A percentile compares a stretch with the other conserved stretches of the same genome.
These are phyloP conservation scores for Sternotherus odoratus DNA, from an alignment of 2,797 vertebrate genomes.

Conservation along the genomic window DNA sequence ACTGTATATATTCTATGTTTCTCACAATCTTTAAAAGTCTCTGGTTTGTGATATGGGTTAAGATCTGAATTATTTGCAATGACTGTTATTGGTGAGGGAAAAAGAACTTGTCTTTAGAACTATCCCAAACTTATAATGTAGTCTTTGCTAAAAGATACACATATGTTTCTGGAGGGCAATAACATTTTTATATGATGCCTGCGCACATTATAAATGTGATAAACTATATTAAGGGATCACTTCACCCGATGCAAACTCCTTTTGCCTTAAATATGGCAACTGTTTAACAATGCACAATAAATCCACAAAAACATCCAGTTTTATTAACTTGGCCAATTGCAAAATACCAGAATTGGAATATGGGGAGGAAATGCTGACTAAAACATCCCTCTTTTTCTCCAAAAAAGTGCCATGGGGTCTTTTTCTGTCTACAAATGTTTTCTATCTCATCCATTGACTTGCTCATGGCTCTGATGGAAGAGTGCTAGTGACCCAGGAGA, in stretches of 20 bases:
- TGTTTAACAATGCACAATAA: not conserved
- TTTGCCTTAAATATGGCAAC: not conserved
- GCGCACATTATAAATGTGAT: not conserved
- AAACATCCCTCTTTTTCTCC: not conserved
- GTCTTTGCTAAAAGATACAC: not conserved
- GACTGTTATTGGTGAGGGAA: not conserved
- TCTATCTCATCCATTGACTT: not conserved
- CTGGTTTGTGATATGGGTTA: not conserved
- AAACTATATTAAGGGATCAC: not conserved
- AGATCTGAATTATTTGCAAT: not conserved
- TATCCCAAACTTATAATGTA: not conserved
- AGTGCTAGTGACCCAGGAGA: not conserved
- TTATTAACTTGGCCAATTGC: not conserved
- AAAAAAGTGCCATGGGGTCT: not conserved
- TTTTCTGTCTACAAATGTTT: not conserved
- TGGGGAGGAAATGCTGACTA: not conserved
- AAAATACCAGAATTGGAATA: not conserved
- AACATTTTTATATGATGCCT: not conserved
- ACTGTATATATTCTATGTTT: not conserved
- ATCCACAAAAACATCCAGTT: not conserved
- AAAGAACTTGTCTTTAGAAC: not conserved
- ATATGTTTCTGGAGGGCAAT: not conserved
- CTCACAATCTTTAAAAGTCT: not conserved
- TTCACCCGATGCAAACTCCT: accelerated
- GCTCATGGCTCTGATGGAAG: not conserved